phyloP scores from a whole-genome alignment of 2,797 vertebrate genomes.

The Anisognathus igniventris region DNA sequence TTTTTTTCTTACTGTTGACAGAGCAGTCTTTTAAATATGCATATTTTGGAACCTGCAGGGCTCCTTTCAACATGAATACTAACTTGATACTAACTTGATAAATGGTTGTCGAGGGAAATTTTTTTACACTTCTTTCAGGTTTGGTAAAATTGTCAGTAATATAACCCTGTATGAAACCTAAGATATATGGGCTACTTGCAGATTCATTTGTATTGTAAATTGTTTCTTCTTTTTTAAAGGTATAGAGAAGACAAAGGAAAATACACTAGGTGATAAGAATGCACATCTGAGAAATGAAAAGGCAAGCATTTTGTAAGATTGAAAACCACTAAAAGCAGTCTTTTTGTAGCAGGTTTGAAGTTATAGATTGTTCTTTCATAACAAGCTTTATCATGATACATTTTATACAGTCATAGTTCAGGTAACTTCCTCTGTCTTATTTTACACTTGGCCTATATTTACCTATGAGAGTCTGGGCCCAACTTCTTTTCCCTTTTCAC shows the following conservation, averaged over 20 bases:
- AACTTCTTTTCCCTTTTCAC: neutral
- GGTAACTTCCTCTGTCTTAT: neutral
- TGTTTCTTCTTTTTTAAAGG: constrained; percentile 55
- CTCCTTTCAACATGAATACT: neutral
- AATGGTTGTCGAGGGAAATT: neutral
- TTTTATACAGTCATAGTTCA: neutral
- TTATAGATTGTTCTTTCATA: neutral
- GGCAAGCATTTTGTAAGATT: constrained; percentile 1
- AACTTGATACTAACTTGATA: neutral
- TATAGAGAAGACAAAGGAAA: neutral
- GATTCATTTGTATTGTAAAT: neutral
- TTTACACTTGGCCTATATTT: neutral
- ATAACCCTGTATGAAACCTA: neutral
- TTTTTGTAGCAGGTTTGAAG: neutral
- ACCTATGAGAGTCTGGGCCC: neutral
- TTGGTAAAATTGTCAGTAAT: neutral
- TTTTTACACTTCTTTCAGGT: neutral
- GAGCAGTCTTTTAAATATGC: neutral
- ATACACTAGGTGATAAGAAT: neutral
- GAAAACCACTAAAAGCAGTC: neutral
- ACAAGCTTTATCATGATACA: neutral
- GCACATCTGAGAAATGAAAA: constrained; percentile 18
- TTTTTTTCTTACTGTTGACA: neutral
- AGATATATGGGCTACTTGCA: neutral
- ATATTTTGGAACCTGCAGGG: neutral